phyloP scores from a whole-genome alignment of 1,140 invertebrate species.

The Manduca sexta region DNA sequence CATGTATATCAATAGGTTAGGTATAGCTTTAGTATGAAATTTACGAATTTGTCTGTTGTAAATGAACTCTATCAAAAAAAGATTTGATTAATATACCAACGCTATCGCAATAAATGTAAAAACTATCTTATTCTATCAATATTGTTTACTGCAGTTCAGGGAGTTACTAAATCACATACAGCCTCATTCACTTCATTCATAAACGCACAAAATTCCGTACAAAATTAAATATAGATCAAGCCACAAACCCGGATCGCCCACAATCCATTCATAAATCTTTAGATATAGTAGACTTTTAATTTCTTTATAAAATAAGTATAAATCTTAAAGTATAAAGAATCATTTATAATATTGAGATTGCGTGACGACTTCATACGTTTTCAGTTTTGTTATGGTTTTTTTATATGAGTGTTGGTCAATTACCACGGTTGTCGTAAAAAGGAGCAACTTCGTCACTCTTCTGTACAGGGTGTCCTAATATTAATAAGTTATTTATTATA shows the following conservation, averaged over 20 bases:
- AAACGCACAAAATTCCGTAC: too few relatives aligned
- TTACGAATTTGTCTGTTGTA: too few relatives aligned
- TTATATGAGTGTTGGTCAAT: slow-evolving; percentile 23
- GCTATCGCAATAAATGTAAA: too few relatives aligned
- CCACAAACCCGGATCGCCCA: slow-evolving; percentile 6
- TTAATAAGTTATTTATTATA: neutral
- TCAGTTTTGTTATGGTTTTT: slow-evolving; percentile 24
- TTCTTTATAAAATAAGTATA: slow-evolving; percentile 48
- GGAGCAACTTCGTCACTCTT: slow-evolving; percentile 10
- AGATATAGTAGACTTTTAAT: slow-evolving; percentile 23
- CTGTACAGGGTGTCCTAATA: slow-evolving; percentile 22
- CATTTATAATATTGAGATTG: slow-evolving; percentile 21
- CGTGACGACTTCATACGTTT: slow-evolving; percentile 37
- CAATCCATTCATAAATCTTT: slow-evolving; percentile 21
- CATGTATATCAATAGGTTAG: too few relatives aligned
- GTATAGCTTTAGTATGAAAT: too few relatives aligned
- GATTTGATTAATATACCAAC: too few relatives aligned
- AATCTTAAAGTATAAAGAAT: slow-evolving; percentile 30
- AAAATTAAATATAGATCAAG: neutral
- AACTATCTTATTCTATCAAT: too few relatives aligned
- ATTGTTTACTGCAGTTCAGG: too few relatives aligned
- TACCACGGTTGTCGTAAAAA: slow-evolving; percentile 41
- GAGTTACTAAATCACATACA: too few relatives aligned
- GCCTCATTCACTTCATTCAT: too few relatives aligned
- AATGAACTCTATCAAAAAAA: too few relatives aligned